Evolutionary conservation across 2,888 invertebrate species (phyloP), one percentile per base, ranked within the genome.

Genomic region (Hydriomena furcata): DNA sequence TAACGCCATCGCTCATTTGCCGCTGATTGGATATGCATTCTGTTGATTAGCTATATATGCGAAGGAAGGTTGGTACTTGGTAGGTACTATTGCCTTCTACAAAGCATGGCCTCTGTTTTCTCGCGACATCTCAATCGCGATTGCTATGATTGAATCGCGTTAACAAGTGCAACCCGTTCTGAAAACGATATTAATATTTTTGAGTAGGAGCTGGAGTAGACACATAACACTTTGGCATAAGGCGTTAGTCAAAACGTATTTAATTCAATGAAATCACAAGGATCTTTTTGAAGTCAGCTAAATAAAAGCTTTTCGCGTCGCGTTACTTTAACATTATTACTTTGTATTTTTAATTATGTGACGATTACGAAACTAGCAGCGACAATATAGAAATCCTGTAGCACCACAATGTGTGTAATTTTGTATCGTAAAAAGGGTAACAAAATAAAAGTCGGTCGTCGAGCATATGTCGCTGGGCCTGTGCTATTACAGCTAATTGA

Each of bases 1-100:
- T 89, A 85, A 82, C 76, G 66, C 70, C 84, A 84, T 85, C 82
- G 83, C 80, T 86, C 82, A 86, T 86, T 84, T 81, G 79, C 79
- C 72, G 73, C 68, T 84, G 86, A 87, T 88, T 87, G 85, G 83
- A 71, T 80, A 55, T 47, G 52, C 43, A 40, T 43, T 40, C 43
- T 30, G 34, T 27, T 38, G 42, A 48, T 47, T 48, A 43, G 47
- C 46, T 43, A 17, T 25, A 4, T 17, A n/a, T n/a, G n/a, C n/a
- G n/a, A n/a, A n/a, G n/a, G n/a, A 52, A 36, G 25, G 25, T 45
- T 36, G 5, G 31, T 46, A 42, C 21, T 32, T 20, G 13, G 17
- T 25, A 27, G 28, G 17, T 21, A 23, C 12, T 12, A 30, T 30
- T 7, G 11, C 21, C 35, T 12, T 10, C 21, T n/a, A 17, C 2